A percentile compares a stretch with the other conserved stretches of the same genome.
Conservation (phyloP, 2,113 vertebrate genomes). For the Numida meleagris region DNA sequence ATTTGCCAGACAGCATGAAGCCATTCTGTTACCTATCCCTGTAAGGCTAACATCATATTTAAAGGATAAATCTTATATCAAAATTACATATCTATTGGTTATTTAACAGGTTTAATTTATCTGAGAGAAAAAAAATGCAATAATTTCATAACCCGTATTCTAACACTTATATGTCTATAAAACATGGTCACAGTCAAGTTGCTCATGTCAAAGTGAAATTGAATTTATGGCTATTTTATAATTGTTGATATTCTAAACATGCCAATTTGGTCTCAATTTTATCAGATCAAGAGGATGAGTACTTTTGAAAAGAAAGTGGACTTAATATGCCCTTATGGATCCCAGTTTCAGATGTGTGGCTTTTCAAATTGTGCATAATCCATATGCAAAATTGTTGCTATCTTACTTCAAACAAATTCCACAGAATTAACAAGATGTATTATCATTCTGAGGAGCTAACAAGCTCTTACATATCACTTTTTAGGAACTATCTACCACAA, state of each 20-base stretch:
- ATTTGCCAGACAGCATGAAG: background rate
- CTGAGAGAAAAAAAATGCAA: background rate
- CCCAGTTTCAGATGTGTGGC: background rate
- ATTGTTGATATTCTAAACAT: background rate
- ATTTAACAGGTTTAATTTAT: background rate
- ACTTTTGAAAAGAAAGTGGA: background rate
- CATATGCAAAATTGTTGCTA: background rate
- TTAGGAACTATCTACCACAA: background rate
- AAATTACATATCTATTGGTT: background rate
- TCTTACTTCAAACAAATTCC: background rate
- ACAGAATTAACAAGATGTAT: background rate
- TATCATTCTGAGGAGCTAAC: background rate
- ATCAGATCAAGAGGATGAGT: background rate
- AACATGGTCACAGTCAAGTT: background rate
- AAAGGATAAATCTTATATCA: background rate
- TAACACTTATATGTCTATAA: background rate
- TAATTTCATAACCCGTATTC: background rate
- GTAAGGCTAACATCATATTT: background rate
- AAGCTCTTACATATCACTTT: background rate
- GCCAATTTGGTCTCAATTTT: background rate
- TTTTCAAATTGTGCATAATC: background rate
- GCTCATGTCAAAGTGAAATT: background rate
- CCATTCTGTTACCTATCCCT: background rate
- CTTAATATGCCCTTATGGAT: background rate
- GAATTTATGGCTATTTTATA: background rate